Conservation (phyloP, 2,888 invertebrate genomes). For the Drosophila monieri region DNA sequence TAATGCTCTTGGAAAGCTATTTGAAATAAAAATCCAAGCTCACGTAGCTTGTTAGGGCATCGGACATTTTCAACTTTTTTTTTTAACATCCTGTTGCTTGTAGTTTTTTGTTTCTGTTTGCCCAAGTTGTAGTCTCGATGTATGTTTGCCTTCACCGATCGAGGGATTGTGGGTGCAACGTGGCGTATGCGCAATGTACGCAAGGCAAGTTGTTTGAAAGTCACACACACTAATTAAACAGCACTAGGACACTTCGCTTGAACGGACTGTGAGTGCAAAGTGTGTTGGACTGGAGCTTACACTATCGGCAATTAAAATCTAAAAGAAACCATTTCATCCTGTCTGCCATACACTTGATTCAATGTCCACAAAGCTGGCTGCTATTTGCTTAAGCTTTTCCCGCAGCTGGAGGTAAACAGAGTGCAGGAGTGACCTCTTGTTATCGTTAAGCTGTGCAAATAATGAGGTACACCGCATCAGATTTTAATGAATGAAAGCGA, state of each 20-base stretch:
- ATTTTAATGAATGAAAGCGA: conserved; percentile 76
- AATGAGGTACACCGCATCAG: conserved; percentile 69
- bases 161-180: conserved; percentile 41
- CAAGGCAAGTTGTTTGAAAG: conserved; percentile 62
- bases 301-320: conserved; percentile 81
- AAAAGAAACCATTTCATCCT: conserved; percentile 64
- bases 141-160: conserved; percentile 34
- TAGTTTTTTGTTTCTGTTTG: conserved; percentile 17
- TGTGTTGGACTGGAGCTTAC: conserved; percentile 36
- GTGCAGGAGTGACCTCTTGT: conserved; percentile 59
- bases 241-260: conserved; percentile 47
- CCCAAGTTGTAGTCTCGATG: not conserved
- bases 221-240: conserved; percentile 72
- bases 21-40: conserved; percentile 43
- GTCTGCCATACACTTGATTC: conserved; percentile 25
- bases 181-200: conserved; percentile 56
- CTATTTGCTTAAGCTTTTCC: conserved; percentile 71
- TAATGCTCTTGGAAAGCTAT: not conserved
- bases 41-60: conserved; percentile 40
- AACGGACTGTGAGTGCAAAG: conserved; percentile 19
- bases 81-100: conserved; percentile 31
- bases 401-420: not conserved
- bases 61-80: conserved; percentile 23
- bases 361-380: conserved; percentile 30
- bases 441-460: conserved; percentile 70